These are phyloP conservation scores for Acanthosepion pharaonis DNA, from an alignment of 2,888 invertebrate species.

Conservation along the genomic window DNA sequence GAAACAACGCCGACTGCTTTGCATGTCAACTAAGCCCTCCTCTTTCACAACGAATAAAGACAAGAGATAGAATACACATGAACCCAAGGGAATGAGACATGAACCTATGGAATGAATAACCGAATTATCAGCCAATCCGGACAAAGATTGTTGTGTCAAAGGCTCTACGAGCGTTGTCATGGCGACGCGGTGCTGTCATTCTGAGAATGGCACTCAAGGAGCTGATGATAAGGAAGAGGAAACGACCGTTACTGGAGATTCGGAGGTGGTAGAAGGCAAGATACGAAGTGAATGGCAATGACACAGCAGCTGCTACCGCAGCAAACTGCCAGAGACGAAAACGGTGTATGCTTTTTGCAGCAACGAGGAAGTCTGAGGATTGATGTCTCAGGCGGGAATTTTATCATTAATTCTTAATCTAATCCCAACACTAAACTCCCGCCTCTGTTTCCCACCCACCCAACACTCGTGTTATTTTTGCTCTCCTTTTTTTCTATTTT, in stretches of 20 bases:
- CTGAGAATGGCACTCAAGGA: background rate
- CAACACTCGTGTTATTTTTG: background rate
- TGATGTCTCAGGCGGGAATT: background rate
- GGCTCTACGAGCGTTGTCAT: background rate
- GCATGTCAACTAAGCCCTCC: no score
- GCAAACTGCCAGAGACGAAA: background rate
- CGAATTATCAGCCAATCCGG: constrained; percentile 15
- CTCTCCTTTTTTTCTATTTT: background rate
- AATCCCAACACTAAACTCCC: background rate
- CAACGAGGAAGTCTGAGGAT: background rate
- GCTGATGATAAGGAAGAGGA: constrained; percentile 4
- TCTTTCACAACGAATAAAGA: background rate
- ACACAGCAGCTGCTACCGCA: background rate
- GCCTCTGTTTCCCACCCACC: background rate
- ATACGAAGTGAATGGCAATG: background rate
- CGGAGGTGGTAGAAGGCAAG: background rate
- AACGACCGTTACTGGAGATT: background rate
- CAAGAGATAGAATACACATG: background rate
- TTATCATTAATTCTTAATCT: constrained; percentile 20
- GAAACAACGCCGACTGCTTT: no score
- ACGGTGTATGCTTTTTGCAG: background rate
- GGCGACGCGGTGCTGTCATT: background rate
- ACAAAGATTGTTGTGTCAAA: constrained; percentile 18
- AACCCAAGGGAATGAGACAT: background rate
- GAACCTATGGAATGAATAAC: background rate